Base-by-base conservation (phyloP, 2,113 vertebrate genomes). In the Pycnonotus jocosus region DNA sequence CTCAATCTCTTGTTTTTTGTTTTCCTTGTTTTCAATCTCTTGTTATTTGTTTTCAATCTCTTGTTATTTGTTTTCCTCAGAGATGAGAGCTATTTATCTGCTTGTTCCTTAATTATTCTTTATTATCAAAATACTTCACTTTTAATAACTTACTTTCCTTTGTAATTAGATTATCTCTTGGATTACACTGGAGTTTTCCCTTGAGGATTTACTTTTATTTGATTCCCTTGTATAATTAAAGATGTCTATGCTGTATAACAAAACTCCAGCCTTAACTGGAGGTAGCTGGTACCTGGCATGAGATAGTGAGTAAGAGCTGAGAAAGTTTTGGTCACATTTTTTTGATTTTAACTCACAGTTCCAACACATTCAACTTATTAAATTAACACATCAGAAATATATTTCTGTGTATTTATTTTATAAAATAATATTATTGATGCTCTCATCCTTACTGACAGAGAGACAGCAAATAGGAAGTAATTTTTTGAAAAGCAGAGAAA, bases 191-290 rank as follows among this genome's bases (percentile, higher is more conserved):
- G 33, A 66, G 35, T 48, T 92, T 92, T 92, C 70, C 58, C 68
- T 57, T 82, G 86, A 94, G 47, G 25, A n/a, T 93, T 92, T 76
- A n/a, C 44, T 95, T 87, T 72, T 79, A 87, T 95, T 87, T 84
- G 40, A 87, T 93, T 88, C 44, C 10, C 4, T 72, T 61, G 8
- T 51, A 38, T 86, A 81, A 96, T 91, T 95, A 73, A 91, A 89
- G 28, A 54, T 70, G 31, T 68, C 28, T 78, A 19, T 81, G 33
- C 42, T 79, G 7, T 28, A 62, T 79, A 69, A 48, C 4, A 65
- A 17, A 87, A 18, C 14, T 65, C 3, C 18, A 45, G 25, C 31
- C 18, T 76, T 79, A 62, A 61, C 45, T 61, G 22, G 14, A 44
- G 21, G 18, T 79, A 81, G n/a, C 25, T 81, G 57, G 24, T 54